Base-by-base conservation (phyloP, 2,888 invertebrate genomes). In the Trissoscelio sp. region DNA sequence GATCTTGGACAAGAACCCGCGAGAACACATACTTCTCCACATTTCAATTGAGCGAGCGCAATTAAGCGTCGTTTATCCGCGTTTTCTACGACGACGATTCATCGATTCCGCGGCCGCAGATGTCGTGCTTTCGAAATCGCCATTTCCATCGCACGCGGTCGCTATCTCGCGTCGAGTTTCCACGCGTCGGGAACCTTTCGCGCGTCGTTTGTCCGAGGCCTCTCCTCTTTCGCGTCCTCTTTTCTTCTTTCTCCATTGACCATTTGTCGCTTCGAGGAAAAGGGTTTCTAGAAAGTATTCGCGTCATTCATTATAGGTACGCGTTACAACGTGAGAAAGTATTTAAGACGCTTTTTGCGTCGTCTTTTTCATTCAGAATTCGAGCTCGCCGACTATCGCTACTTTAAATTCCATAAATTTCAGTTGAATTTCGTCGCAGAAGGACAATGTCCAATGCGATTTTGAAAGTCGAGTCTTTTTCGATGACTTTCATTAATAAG, bases 261-360 rank as follows among this genome's bases (percentile, higher is more conserved):
- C 75, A 73, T 81, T 81, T 81, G 77, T 80, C 70, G 75, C 60
- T 81, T 75, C 72, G 72, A 72, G 77, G 77, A 79, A 75, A 81
- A 81, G 77, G 81, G 77, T 77, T 70, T 81, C 77, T 81, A 81
- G 81, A 81, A 77, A 81, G 81, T 81, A 72, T 66, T 77, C 72
- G 75, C 80, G 64, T 58, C 75, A 70, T 74, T 77, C 62, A 66
- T 77, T 77, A 64, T 57, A 58, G 62, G 44, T 57, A 69, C 69
- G n/a, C 46, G 28, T 42, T 12, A 5, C 60, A 60, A 79, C 73
- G 64, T 75, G 81, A 77, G 81, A 81, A 81, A 81, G 77, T 77
- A 70, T 66, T 42, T 22, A 20, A 55, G 24, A 31, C 18, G 66
- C 60, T 55, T 77, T 39, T 75, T 67, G 28, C 51, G 55, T 14